phyloP scores from a whole-genome alignment of 1,140 invertebrate genomes.

The Drosophila fuyamai region DNA sequence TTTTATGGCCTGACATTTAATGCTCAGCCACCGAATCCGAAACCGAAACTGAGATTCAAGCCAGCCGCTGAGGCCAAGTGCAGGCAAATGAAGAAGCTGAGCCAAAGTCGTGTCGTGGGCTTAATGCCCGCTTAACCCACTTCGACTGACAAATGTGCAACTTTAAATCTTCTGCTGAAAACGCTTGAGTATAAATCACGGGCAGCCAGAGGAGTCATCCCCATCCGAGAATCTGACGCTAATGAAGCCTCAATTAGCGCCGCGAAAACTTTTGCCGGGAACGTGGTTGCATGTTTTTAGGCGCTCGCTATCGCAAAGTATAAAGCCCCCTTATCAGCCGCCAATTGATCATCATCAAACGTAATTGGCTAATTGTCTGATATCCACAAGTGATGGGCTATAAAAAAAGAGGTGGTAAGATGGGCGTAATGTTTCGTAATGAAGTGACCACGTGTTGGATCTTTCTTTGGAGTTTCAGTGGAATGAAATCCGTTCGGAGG shows the following conservation, averaged over 20 bases:
- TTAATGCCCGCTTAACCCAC: slow-evolving; percentile 52
- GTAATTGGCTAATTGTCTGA: slow-evolving; percentile 39
- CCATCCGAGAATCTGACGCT: slow-evolving; percentile 1
- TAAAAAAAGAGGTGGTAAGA: slow-evolving; percentile 1
- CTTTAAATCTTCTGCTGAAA: slow-evolving; percentile 17
- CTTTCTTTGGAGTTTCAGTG: background rate
- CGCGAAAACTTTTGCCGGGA: slow-evolving; percentile 30
- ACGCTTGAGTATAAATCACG: slow-evolving; percentile 10
- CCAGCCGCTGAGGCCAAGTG: slow-evolving; percentile 23
- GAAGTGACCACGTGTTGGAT: slow-evolving; percentile 15
- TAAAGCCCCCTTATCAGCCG: slow-evolving; percentile 43
- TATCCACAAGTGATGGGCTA: slow-evolving; percentile 9
- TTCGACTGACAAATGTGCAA: slow-evolving; percentile 28
- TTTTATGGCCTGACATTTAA: slow-evolving; percentile 68
- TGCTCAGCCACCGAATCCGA: slow-evolving; percentile 23
- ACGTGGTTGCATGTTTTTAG: slow-evolving; percentile 26
- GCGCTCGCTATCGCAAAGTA: slow-evolving; percentile 29
- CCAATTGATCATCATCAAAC: slow-evolving; percentile 39
- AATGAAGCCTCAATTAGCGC: slow-evolving; percentile 54
- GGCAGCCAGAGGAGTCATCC: slow-evolving; percentile 4
- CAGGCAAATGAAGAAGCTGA: slow-evolving; percentile 53
- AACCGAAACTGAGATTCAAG: slow-evolving; percentile 41
- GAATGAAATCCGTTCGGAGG: slow-evolving; percentile 3
- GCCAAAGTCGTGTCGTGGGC: slow-evolving; percentile 3
- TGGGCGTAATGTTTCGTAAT: slow-evolving; percentile 3